Percentiles rank a stretch among this genome's conserved stretches.
phyloP scores from a whole-genome alignment of 2,888 invertebrate genomes.

The Drosophila merina region DNA sequence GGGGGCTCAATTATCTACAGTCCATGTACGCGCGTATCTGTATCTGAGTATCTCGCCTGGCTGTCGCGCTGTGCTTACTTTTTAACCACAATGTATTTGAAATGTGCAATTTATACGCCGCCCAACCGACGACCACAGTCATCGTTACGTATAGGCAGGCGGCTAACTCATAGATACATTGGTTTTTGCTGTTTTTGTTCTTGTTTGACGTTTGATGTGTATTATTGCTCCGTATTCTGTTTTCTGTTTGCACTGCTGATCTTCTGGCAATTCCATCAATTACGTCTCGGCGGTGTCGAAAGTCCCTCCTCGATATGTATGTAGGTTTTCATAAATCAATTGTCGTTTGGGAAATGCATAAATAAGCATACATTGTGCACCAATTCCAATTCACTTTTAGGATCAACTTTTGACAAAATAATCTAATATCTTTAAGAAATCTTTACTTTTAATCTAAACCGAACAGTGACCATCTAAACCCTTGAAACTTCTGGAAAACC shows the following conservation, averaged over 20 bases:
- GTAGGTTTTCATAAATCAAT: not conserved
- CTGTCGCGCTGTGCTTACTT: constrained; percentile 59
- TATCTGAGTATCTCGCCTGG: constrained; percentile 60
- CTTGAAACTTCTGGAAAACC: no score
- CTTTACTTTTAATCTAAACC: no score
- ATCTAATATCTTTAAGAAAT: no score
- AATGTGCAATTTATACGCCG: constrained; percentile 77
- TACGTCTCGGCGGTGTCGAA: constrained; percentile 53
- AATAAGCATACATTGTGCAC: no score
- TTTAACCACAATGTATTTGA: constrained; percentile 78
- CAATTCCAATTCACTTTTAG: no score
- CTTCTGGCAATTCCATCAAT: constrained; percentile 63
- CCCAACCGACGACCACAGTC: constrained; percentile 26
- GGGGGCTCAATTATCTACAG: constrained; percentile 55
- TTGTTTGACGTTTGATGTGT: constrained; percentile 27
- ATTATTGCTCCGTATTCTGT: constrained; percentile 26
- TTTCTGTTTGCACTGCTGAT: constrained; percentile 51
- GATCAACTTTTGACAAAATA: no score
- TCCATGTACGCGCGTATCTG: constrained; percentile 36
- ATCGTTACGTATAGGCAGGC: constrained; percentile 12
- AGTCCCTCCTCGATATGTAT: constrained; percentile 3
- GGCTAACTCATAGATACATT: constrained; percentile 6
- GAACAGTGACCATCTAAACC: no score
- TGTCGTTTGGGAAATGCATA: not conserved
- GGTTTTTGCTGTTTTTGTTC: constrained; percentile 10